Evolutionary conservation across 2,888 invertebrate genomes (phyloP), one percentile per base, ranked within the genome.

Genomic region (Zaprionus obscuricornis): DNA sequence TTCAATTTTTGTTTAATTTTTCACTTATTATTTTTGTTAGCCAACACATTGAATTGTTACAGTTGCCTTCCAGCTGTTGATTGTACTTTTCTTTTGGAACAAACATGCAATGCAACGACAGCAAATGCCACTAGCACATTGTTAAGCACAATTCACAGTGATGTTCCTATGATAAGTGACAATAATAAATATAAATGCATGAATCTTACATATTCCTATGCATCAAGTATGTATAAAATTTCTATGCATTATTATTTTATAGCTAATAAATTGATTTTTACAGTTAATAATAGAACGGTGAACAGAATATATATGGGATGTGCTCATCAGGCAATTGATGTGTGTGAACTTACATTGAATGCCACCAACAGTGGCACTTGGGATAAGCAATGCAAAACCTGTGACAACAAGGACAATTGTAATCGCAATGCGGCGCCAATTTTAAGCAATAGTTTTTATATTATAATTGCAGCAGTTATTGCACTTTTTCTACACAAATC

Each of bases 151-250:
- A 10, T 31, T 2, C 6, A 31, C 31, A 2, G 11, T 4, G 31
- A 11, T 10, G 31, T 31, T 3, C 31, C 31, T 11, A 4, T 8
- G 2, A 31, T 31, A 10, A n/a, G 8, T n/a, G 4, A n/a, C 11
- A 31, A 14, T 11, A 11, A 31, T 5, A 1, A n/a, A 5, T 31
- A 13, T 6, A n/a, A 14, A 31, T 31, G 31, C 13, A 6, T 31
- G 11, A 31, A 11, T 14, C 5, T 31, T 3, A n/a, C n/a, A n/a
- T 31, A 31, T 31, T 10, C 11, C 24, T 7, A 8, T 3, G 0
- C 0, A 0, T 0, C 8, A 6, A 66, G 77, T 77, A 51, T 42
- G 59, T 55, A 3, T 49, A 7, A 6, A n/a, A 20, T 1, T 13
- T 11, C 31, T 31, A 11, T 31, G 14, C 31, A 31, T 11, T 2